Base-by-base conservation (phyloP, 1,140 invertebrate genomes). In the Neelides sp. region DNA sequence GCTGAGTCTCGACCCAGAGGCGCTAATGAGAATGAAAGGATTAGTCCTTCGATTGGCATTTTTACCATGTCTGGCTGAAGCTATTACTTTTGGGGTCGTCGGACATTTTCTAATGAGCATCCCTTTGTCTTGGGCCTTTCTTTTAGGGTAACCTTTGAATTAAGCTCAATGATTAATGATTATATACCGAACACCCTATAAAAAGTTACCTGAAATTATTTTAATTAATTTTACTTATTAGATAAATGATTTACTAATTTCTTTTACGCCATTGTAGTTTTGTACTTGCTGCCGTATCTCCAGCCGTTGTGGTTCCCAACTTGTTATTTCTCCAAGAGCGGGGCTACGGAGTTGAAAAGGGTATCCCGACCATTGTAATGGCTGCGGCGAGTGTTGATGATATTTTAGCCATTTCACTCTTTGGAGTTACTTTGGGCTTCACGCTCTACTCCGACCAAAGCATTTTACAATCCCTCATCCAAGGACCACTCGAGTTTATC, bases 251-350 rank as follows among this genome's bases (percentile, higher is more conserved):
- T 39, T 39, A 15, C 5, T 8, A 8, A n/a, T 39, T 7, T n/a
- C 7, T 7, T 43, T 8, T 43, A 30, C 26, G 19, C 30, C 10
- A 17, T 42, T 39, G 1, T 57, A 80, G 78, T n/a, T 82, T 83
- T 54, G 79, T 92, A 26, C 71, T 94, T 28, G 83, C 87, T 1
- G 89, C 92, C 1, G 90, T 96, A 5, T 92, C 89, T 0, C 91
- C 92, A 1, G 92, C 92, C 10, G 90, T 98, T 4, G 83, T 96
- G 2, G 91, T 96, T 13, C 90, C 93, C 0, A 85, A 82, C 58
- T 73, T 97, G 37, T 80, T 96, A 61, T 74, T 80, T 34, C 70
- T 97, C 12, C 74, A 88, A n/a, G n/a, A 32, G n/a, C n/a, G 83
- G 64, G 85, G 87, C 3, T 88, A 88, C 62, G 92, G 92, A 2